Evolutionary conservation across 1,140 invertebrate genomes (phyloP), one percentile per base, ranked within the genome.

Genomic region (Phocides pigmalion): DNA sequence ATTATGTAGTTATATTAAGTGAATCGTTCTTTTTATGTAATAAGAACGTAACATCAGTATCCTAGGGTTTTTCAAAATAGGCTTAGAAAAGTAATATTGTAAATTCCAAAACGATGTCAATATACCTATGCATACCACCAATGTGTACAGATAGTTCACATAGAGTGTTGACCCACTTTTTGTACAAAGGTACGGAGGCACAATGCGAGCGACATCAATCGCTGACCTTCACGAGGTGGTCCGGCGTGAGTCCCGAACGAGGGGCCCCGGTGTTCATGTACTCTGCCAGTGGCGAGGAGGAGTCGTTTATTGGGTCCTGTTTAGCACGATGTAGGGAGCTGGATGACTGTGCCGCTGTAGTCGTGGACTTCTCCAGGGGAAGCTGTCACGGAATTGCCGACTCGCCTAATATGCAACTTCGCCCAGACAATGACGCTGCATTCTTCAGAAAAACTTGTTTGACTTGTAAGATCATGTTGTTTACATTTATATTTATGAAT

Each of bases 371-470:
- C 64, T 62, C 72, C 15, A 76, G 76, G 54, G 81, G 89, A 41
- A 87, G 77, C 74, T 87, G 87, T 47, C 76, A 89, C 19, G 84
- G 90, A 0, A 39, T 91, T 0, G 76, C 87, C 0, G 66, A 20
- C 3, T 56, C 62, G 0, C 51, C 72, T 0, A 66, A 72, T n/a
- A 59, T 72, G 11, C 64, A 73, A 11, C 74, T 92, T 4, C 66
- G 66, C 8, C 47, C 74, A 0, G 88, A 92, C 58, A 85, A 86
- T 51, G 89, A 91, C 66, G 82, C 82, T 11, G 82, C 84, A 12
- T 90, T 84, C 62, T 92, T 92, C 62, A 84, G 82, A 46, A 92
- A 90, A 75, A 80, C 81, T 59, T 92, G 89, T 59, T 62, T 90
- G 39, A 66, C 80, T 75, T 54, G 90, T 91, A 66, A 67, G 85